Conservation (phyloP, 2,888 invertebrate species). For the Trichogramma evanescens region DNA sequence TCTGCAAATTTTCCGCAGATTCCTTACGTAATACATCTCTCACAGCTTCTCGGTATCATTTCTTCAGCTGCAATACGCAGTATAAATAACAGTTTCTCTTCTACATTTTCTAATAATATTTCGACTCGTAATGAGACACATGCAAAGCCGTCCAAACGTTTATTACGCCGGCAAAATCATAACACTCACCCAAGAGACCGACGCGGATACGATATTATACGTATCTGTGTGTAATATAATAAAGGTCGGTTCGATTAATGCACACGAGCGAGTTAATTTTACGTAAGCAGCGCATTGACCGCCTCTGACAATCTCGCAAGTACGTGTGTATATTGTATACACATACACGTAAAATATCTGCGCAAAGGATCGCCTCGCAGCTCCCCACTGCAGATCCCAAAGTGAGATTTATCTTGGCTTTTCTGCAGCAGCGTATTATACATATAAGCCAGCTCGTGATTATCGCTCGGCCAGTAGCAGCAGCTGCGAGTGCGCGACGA, state of each 20-base stretch:
- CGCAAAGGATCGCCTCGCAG: too few relatives aligned
- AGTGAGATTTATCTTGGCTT: slow-evolving; percentile 33
- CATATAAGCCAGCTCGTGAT: too few relatives aligned
- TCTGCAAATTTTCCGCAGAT: too few relatives aligned
- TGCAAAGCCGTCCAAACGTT: too few relatives aligned
- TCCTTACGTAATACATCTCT: too few relatives aligned
- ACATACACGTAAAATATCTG: too few relatives aligned
- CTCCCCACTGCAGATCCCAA: slow-evolving; percentile 24
- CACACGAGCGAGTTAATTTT: slow-evolving; percentile 17
- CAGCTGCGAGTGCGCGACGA: slow-evolving; percentile 10
- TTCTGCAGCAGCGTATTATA: slow-evolving; percentile 3
- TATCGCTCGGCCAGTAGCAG: not conserved
- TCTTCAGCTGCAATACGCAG: not conserved
- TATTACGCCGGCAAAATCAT: too few relatives aligned
- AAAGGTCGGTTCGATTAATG: slow-evolving; percentile 11
- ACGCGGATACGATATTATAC: slow-evolving; percentile 20
- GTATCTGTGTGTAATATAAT: slow-evolving; percentile 21
- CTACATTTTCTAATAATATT: not conserved
- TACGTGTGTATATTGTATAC: too few relatives aligned
- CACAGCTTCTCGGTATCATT: too few relatives aligned
- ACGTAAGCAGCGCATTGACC: slow-evolving; percentile 17
- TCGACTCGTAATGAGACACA: too few relatives aligned
- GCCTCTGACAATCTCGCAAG: not conserved
- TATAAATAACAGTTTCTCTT: not conserved
- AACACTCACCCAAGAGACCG: not conserved